Evolutionary conservation across 1,140 invertebrate genomes (phyloP).

Genomic region (Panagrolaimus sp.): DNA sequence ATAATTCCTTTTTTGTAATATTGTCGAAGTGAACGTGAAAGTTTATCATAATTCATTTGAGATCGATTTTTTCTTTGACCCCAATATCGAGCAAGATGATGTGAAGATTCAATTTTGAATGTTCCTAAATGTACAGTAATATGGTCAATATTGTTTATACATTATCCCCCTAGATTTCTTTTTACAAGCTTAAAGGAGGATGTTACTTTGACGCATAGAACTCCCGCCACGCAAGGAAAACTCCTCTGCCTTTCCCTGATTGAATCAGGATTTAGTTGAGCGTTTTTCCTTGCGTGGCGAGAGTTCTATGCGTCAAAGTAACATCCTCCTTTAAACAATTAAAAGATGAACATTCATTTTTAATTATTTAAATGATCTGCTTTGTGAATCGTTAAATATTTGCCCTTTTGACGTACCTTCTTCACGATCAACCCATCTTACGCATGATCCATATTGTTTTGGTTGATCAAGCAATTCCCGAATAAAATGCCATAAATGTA

Average conservation of each 20-base stretch:
- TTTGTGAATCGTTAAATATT: constrained; percentile 8
- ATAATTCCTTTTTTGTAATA: constrained; percentile 99
- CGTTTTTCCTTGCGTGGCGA: no score
- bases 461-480: constrained; percentile 85
- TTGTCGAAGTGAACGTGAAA: constrained; percentile 91
- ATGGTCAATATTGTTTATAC: constrained; percentile 9
- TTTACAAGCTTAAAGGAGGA: no score
- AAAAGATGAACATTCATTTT: neutral
- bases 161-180: no score
- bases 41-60: constrained; percentile 99
- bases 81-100: constrained; percentile 88
- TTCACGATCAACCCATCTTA: constrained; percentile 86
- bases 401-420: constrained; percentile 65
- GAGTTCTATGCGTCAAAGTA: no score
- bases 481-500: constrained; percentile 98
- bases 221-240: no score
- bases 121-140: constrained; percentile 65
- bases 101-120: constrained; percentile 98
- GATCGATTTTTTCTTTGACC: constrained; percentile 92
- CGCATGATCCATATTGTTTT: constrained; percentile 79
- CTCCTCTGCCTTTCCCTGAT: no score
- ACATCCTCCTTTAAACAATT: neutral
- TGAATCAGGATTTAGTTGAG: no score
- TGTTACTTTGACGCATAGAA: no score
- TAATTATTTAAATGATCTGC: neutral